Evolutionary conservation across 2,797 vertebrate species (phyloP).

Genomic region (Pelodytes ibericus): DNA sequence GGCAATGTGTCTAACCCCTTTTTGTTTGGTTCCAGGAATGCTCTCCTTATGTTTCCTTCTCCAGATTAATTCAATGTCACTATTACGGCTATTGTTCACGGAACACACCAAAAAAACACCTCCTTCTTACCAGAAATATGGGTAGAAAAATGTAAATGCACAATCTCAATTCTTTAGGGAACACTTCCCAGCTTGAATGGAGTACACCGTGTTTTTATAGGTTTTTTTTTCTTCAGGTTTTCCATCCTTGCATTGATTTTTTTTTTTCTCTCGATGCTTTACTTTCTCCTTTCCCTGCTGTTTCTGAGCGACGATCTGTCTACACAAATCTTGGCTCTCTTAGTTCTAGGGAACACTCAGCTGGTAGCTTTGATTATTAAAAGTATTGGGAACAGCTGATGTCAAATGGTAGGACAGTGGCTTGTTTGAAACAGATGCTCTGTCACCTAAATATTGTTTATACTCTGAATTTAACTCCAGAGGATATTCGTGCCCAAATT

Average conservation of each 20-base stretch:
- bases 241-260: constrained; percentile 42
- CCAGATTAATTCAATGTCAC: constrained; percentile 42
- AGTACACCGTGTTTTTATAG: constrained; percentile 23
- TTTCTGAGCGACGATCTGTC: constrained; percentile 39
- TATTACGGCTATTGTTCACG: constrained; percentile 51
- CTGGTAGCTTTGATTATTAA: constrained; percentile 23
- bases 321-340: constrained; percentile 30
- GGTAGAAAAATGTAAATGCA: constrained; percentile 52
- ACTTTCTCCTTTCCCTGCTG: constrained; percentile 18
- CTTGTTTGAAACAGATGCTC: not conserved
- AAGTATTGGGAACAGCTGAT: not conserved
- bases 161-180: constrained; percentile 38
- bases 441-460: not conserved
- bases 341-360: constrained; percentile 8
- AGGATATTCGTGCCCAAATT: too few species aligned
- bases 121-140: constrained; percentile 54
- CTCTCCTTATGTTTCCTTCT: constrained; percentile 44
- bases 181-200: constrained; percentile 31
- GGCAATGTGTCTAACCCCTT: constrained; percentile 22
- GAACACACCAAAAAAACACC: constrained; percentile 29
- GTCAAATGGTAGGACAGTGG: not conserved
- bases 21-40: constrained; percentile 49
- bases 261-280: constrained; percentile 28
- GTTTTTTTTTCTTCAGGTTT: constrained; percentile 25
- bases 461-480: too few species aligned